phyloP scores from a whole-genome alignment of 1,140 invertebrate species.

The Pectinophora gossypiella region DNA sequence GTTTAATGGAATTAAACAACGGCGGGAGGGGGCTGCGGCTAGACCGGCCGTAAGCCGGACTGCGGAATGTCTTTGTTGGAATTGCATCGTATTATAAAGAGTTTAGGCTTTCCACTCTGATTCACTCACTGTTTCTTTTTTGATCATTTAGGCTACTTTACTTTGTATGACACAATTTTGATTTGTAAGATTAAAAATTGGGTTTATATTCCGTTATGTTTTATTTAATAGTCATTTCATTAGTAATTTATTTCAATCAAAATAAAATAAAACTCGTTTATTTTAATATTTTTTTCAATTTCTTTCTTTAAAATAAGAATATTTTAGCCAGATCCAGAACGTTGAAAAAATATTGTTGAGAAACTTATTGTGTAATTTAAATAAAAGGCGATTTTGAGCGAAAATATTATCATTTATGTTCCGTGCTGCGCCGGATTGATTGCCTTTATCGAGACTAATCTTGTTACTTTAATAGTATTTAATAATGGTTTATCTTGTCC shows the following conservation, averaged over 20 bases:
- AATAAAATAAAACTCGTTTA: background rate
- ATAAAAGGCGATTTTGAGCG: background rate
- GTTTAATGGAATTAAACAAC: conserved; percentile 72
- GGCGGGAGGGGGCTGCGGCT: conserved; percentile 24
- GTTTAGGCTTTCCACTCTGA: background rate
- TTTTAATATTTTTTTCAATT: too few relatives aligned
- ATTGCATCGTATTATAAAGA: conserved; percentile 33
- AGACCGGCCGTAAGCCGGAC: conserved; percentile 51
- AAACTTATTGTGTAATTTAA: too few relatives aligned
- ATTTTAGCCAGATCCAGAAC: background rate
- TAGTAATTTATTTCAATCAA: too few relatives aligned
- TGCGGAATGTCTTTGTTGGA: conserved; percentile 63
- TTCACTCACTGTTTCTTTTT: background rate
- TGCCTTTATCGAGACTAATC: too few relatives aligned
- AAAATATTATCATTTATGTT: too few relatives aligned
- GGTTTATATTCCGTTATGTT: background rate
- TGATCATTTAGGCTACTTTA: background rate
- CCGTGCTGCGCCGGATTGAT: too few relatives aligned
- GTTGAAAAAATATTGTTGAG: too few relatives aligned
- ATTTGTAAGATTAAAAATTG: background rate
- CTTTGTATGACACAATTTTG: background rate
- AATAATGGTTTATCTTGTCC: background rate
- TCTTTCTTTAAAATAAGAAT: too few relatives aligned
- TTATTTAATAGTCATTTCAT: too few relatives aligned
- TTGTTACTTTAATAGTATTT: background rate